Base-by-base conservation (phyloP, 2,888 invertebrate species). In the Amaurobius ferox region DNA sequence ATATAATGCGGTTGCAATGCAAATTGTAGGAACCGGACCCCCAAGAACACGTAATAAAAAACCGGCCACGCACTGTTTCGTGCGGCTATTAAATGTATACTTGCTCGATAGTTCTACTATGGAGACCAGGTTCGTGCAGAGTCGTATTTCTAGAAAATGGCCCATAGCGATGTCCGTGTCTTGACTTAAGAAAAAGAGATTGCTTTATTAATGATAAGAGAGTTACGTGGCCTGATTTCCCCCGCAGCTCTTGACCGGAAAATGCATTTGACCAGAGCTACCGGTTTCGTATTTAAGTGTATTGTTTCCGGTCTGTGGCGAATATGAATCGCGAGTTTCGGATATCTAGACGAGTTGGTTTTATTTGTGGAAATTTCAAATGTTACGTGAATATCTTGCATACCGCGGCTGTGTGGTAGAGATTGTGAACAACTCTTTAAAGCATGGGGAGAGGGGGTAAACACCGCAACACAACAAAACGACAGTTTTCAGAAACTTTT, bases 11-110 rank as follows among this genome's bases (percentile, higher is more conserved):
- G 44, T 23, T 55, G 55, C 23, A 81, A 81, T 81, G 81, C 81
- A 81, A 81, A 81, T 81, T 76, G 74, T 44, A 32, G 74, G 44
- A 74, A 74, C 74, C 40, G 68, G 40, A 35, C 67, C 44, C 28
- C 35, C 67, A n/a, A 40, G 68, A 76, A 55, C 68, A 68, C 61
- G 73, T 74, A 74, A 74, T 73, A 80, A 80, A 80, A 80, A 28
- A 26, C 32, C 39, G 23, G 26, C 81, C 81, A 81, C 74, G 81
- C 81, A 81, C 68, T 9, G n/a, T 81, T 35, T 70, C 81, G 81
- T 81, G 81, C 73, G 3, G 55, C 48, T 29, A 79, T 67, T 80
- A 72, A 80, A 55, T 23, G 23, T 55, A 55, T 23, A 3, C 16
- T 5, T 23, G 23, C 23, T 55, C 55, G 55, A 55, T 55, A 55